These are phyloP conservation scores for Palaemon carinicauda DNA, from an alignment of 1,140 invertebrate genomes.

Conservation along the genomic window DNA sequence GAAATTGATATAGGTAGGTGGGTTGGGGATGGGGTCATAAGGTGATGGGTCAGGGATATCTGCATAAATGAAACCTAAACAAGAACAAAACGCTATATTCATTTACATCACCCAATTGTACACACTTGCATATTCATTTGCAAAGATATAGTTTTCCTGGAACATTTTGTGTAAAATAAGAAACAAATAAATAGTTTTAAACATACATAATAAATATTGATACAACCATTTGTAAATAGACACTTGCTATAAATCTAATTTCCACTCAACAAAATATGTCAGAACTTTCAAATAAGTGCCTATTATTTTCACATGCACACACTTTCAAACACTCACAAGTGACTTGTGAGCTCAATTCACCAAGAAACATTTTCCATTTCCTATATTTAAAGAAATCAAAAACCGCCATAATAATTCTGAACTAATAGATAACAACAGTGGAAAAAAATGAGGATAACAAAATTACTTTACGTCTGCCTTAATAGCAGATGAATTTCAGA, in stretches of 20 bases:
- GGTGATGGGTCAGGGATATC: constrained; percentile 23
- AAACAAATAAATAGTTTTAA: constrained; percentile 28
- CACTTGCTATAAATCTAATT: constrained; percentile 34
- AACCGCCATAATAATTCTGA: constrained; percentile 45
- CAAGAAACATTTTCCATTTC: constrained; percentile 27
- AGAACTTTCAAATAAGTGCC: constrained; percentile 16
- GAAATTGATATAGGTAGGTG: constrained; percentile 20
- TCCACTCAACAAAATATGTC: constrained; percentile 23
- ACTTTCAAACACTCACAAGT: constrained; percentile 41
- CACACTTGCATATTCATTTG: constrained; percentile 53
- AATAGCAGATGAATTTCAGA: constrained; percentile 17
- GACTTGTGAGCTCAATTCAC: constrained; percentile 17
- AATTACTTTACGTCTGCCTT: constrained; percentile 39
- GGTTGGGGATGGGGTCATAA: background rate
- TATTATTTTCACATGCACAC: constrained; percentile 30
- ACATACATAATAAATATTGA: constrained; percentile 16
- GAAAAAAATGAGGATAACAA: constrained; percentile 44
- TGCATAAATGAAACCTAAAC: constrained; percentile 42
- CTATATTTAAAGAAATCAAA: constrained; percentile 24
- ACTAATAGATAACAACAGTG: constrained; percentile 50
- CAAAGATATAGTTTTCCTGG: constrained; percentile 28
- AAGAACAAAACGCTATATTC: constrained; percentile 37
- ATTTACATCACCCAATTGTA: constrained; percentile 45
- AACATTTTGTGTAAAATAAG: background rate
- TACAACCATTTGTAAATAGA: constrained; percentile 36